These are phyloP conservation scores for Arrhamphus sclerolepis DNA, from an alignment of 2,797 vertebrate genomes.

Conservation along the genomic window DNA sequence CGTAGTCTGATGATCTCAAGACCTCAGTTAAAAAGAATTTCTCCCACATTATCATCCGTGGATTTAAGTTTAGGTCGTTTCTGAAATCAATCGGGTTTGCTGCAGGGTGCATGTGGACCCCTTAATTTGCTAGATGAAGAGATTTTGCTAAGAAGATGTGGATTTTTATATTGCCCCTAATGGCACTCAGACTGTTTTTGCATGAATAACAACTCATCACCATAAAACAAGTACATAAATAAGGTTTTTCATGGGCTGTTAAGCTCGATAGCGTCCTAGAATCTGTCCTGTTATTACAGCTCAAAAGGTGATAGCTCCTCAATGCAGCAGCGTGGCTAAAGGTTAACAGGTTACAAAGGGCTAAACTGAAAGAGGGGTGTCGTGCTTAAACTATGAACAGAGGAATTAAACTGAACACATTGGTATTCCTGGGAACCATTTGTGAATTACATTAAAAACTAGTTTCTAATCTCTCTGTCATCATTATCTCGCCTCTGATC, in stretches of 20 bases:
- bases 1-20: constrained; percentile 31
- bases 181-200: not conserved
- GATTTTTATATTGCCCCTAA: not conserved
- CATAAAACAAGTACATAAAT: constrained; percentile 5
- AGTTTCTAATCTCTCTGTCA: constrained; percentile 67
- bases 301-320: constrained; percentile 5
- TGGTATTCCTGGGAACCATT: constrained; percentile 59
- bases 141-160: not conserved
- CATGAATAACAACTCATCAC: not conserved
- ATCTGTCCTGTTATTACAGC: not conserved
- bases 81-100: not conserved
- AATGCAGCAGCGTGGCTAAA: constrained; percentile 30
- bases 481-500: constrained; percentile 60
- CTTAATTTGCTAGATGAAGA: constrained; percentile 18
- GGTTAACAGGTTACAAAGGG: constrained; percentile 50
- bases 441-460: constrained; percentile 60
- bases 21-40: constrained; percentile 53
- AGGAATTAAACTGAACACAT: constrained; percentile 63
- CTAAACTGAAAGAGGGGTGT: constrained; percentile 14
- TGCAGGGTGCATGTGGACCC: not conserved
- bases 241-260: not conserved
- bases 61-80: constrained; percentile 28
- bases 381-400: constrained; percentile 62
- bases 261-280: not conserved
- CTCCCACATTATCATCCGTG: constrained; percentile 18